A percentile compares a stretch with the other conserved stretches of the same genome.
phyloP scores from a whole-genome alignment of 2,797 vertebrate genomes.

The Sternarchorhynchus goeldii region DNA sequence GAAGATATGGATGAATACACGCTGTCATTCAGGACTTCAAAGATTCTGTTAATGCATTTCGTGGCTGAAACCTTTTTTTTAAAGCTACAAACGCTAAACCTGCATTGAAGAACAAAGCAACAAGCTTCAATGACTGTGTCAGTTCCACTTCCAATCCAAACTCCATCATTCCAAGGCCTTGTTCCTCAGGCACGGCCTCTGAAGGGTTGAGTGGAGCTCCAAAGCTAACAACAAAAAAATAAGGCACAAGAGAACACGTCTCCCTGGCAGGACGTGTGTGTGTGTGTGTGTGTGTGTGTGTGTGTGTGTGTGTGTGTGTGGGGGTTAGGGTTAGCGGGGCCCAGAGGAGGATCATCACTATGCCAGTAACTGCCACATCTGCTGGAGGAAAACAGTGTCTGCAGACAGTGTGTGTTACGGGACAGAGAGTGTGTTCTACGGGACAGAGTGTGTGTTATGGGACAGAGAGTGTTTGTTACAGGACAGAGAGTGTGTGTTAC shows the following conservation, averaged over 20 bases:
- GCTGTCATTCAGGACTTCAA: too few relatives aligned
- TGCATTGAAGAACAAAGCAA: slow-evolving; percentile 4
- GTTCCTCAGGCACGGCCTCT: slow-evolving; percentile 2
- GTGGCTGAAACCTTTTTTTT: neutral
- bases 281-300: slow-evolving; percentile 3
- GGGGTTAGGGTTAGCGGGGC: slow-evolving; percentile 3
- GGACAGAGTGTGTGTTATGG: too few relatives aligned
- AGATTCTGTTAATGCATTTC: neutral
- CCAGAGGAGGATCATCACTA: neutral
- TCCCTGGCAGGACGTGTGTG: slow-evolving; percentile 10
- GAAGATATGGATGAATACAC: too few relatives aligned
- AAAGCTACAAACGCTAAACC: slow-evolving; percentile 13
- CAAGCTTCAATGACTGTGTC: neutral
- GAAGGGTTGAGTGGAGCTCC: slow-evolving; percentile 13
- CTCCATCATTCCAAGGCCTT: neutral
- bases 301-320: slow-evolving; percentile 7
- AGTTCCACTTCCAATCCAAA: slow-evolving; percentile 10
- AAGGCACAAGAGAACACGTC: slow-evolving; percentile 38
- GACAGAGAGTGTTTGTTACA: too few relatives aligned
- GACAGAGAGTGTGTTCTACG: too few relatives aligned
- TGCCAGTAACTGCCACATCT: slow-evolving; percentile 7
- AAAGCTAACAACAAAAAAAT: slow-evolving; percentile 38
- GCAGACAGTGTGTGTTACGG: slow-evolving; percentile 5
- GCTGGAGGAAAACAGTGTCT: neutral
- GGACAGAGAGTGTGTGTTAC: too few relatives aligned